Conservation (phyloP, 2,113 vertebrate species). For the Notiomystis cincta region DNA sequence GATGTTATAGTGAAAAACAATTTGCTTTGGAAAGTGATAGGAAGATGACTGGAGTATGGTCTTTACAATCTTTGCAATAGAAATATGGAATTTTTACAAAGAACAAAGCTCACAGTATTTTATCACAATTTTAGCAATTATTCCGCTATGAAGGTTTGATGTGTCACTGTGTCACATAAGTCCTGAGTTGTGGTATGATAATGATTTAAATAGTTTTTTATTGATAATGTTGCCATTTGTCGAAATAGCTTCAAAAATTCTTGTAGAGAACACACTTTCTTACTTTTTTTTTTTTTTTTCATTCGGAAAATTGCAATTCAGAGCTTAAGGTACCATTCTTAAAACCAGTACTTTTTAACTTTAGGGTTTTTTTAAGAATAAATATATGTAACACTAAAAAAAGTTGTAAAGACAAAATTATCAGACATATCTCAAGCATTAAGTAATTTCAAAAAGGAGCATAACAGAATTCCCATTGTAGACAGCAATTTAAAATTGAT, state of each 20-base stretch:
- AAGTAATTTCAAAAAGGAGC: neutral
- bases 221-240: conserved; percentile 20
- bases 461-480: neutral
- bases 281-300: neutral
- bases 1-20: neutral
- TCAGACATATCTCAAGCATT: neutral
- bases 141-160: neutral
- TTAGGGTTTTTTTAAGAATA: neutral
- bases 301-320: neutral
- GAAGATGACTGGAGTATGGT: conserved; percentile 21
- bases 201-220: neutral
- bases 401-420: neutral
- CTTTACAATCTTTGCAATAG: conserved; percentile 4
- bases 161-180: neutral
- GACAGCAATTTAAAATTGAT: neutral
- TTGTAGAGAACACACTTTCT: neutral
- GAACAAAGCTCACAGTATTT: neutral
- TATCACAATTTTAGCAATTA: neutral
- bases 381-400: neutral
- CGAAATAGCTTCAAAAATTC: conserved; percentile 16
- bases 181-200: neutral
- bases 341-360: neutral
- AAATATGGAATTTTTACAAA: conserved; percentile 5
- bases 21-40: neutral
- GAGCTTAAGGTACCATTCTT: neutral